Base-by-base conservation (phyloP, 2,797 vertebrate species). In the Botia kubotai region DNA sequence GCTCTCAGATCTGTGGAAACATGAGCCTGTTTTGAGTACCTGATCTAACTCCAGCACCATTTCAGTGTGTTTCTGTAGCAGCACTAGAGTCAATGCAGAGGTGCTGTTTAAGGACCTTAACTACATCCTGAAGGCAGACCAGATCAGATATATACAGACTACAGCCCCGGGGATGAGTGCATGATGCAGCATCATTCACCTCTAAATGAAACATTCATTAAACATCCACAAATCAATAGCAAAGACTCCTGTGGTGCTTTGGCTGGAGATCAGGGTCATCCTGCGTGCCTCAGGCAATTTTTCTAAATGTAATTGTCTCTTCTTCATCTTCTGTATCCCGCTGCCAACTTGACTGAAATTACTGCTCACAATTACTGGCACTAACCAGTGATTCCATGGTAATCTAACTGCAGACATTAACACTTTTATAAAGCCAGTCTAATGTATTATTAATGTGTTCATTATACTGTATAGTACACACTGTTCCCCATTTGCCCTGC, bases 161-260 rank as follows among this genome's bases (percentile, higher is more conserved):
- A 13, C 39, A 50, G 63, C 62, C 36, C 48, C 60, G 39, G 72
- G 46, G 75, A 85, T 46, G 60, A 81, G 57, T 33, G 46, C 72
- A 68, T 79, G 79, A 85, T 83, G 63, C 65, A 52, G 50, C 77
- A 74, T 77, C 69, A 82, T 77, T 71, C 33, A 13, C 48, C 60
- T 78, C 74, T 81, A 67, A 77, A 43, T 57, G 60, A 55, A 39
- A 66, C 50, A 36, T 62, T 86, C 77, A 78, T 83, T 77, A 86
- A 79, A 72, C 26, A 74, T 79, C 72, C 57, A 83, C 62, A 80
- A 77, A 85, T 80, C 73, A 83, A 77, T 75, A 83, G n/a, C 52
- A 53, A 66, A 58, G 77, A 33, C 60, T 79, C 53, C 19, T 19
- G 57, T 17, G 29, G 16, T 36, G 50, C 33, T 65, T 79, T 71